Evolutionary conservation across 2,797 vertebrate species (phyloP).

Genomic region (Eleutherodactylus coqui): DNA sequence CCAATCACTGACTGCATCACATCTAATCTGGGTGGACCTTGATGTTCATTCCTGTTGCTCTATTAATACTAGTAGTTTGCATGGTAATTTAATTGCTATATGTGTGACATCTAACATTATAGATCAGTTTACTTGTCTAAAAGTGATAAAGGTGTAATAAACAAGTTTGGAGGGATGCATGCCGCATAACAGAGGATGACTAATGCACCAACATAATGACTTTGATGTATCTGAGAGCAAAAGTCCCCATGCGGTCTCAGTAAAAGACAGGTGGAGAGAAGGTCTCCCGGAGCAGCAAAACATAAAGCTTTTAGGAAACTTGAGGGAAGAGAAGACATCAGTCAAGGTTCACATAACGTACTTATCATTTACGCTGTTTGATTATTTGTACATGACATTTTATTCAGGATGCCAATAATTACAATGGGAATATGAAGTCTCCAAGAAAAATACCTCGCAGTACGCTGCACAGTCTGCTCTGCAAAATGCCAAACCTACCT

Average conservation of each 20-base stretch:
- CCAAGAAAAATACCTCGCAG: background rate
- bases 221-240: background rate
- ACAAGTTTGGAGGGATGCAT: constrained; percentile 38
- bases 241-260: background rate
- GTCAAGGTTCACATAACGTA: constrained; percentile 40
- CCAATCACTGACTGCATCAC: too few relatives aligned
- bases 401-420: constrained; percentile 8
- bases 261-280: constrained; percentile 16
- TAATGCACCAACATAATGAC: constrained; percentile 11
- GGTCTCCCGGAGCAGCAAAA: constrained; percentile 4
- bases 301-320: constrained; percentile 47
- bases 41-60: too few relatives aligned
- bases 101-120: background rate
- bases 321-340: constrained; percentile 15
- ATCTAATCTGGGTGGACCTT: too few relatives aligned
- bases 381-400: constrained; percentile 40
- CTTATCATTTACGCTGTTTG: constrained; percentile 49
- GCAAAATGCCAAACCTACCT: background rate
- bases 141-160: background rate
- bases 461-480: background rate
- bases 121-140: background rate
- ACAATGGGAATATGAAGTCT: constrained; percentile 3
- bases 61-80: too few relatives aligned
- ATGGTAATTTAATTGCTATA: too few relatives aligned
- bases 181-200: constrained; percentile 43